Percentiles rank a stretch among this genome's conserved stretches.
Conservation (phyloP, 2,888 invertebrate species). For the Apantesis nais region DNA sequence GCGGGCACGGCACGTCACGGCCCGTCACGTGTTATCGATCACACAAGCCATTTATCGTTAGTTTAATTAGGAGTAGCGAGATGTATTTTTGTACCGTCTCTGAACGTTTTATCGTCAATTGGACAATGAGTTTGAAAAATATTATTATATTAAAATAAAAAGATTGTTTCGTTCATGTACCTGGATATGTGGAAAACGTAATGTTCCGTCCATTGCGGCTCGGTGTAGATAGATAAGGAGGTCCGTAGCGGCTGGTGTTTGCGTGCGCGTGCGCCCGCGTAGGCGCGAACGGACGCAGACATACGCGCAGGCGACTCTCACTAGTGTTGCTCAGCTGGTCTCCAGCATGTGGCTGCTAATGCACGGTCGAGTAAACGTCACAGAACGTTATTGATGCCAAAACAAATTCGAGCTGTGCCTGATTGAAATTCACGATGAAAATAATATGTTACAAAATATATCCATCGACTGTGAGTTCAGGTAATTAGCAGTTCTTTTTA, state of each 20-base stretch:
- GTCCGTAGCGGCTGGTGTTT: slow-evolving; percentile 57
- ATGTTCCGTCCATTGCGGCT: slow-evolving; percentile 80
- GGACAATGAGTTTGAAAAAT: slow-evolving; percentile 52
- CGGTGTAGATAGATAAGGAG: slow-evolving; percentile 72
- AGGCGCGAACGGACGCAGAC: background rate
- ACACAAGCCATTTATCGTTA: slow-evolving; percentile 51
- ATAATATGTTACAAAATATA: background rate
- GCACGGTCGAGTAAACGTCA: slow-evolving; percentile 5
- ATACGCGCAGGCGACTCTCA: background rate
- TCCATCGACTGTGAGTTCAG: background rate
- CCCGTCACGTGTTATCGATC: slow-evolving; percentile 37
- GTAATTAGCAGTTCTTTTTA: background rate
- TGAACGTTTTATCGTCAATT: slow-evolving; percentile 71
- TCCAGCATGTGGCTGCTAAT: background rate
- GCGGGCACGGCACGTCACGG: slow-evolving; percentile 48
- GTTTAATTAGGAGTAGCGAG: slow-evolving; percentile 77
- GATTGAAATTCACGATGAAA: background rate
- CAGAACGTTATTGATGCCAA: background rate
- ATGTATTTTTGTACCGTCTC: slow-evolving; percentile 81
- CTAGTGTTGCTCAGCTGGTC: slow-evolving; percentile 18
- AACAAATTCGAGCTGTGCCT: background rate
- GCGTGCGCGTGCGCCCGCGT: background rate
- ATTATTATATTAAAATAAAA: slow-evolving; percentile 36
- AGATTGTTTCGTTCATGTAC: slow-evolving; percentile 70
- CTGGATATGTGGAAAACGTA: slow-evolving; percentile 62